Base-by-base conservation (phyloP, 2,888 invertebrate genomes). In the Plebejus melissa region DNA sequence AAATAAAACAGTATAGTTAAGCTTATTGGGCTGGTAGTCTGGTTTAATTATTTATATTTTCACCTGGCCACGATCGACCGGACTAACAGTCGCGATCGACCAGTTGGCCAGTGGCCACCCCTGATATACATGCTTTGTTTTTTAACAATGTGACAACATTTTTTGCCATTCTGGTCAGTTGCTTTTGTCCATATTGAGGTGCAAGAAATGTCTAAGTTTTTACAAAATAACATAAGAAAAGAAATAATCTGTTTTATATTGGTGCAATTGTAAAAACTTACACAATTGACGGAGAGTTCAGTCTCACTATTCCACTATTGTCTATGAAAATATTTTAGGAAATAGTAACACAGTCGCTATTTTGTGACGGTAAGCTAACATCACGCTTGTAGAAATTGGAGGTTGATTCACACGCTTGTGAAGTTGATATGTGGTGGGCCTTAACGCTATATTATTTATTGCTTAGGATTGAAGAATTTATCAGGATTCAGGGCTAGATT, bases 231-330 rank as follows among this genome's bases (percentile, higher is more conserved):
- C 41, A 38, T 38, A 38, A 38, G 7, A 41, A 41, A 38, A 38
- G 7, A 41, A 41, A 9, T 41, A 41, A 1, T 58, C 7, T 6
- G 6, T 58, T 58, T 58, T 58, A 58, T 60, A 28, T 3, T 11
- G 28, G 28, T 28, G 28, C 28, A 60, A 16, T 32, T 65, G 32
- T 65, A 32, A 32, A 4, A 65, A 65, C 65, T 65, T 65, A 65
- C 65, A 36, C 22, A 16, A 65, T 16, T 36, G 5, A 65, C 13
- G 65, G 65, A 36, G 65, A 65, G 65, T 36, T 65, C 2, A 16
- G 65, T 65, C 65, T 65, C 65, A 5, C 65, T 65, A 65, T 65
- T 65, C 65, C 65, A 65, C 65, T 65, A 65, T 65, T 36, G 32
- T 60, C 60, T 60, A 60, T 58, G 57, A 58, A 58, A 58, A n/a